phyloP scores from a whole-genome alignment of 1,140 invertebrate genomes.

The Lepidurus couesii region DNA sequence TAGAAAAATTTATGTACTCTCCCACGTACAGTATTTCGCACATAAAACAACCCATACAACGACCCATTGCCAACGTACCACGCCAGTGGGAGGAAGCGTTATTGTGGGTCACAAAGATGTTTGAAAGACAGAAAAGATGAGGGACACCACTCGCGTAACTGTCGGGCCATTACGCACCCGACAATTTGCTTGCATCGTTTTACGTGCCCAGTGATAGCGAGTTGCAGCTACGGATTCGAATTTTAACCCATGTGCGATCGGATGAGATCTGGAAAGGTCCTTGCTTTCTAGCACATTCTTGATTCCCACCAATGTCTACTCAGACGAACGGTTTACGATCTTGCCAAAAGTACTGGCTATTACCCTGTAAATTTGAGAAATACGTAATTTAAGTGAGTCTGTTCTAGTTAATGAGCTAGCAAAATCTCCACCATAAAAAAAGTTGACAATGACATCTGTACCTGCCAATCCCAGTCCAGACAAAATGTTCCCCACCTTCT shows the following conservation, averaged over 20 bases:
- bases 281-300: slow-evolving; percentile 4
- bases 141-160: no score
- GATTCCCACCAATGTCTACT: not conserved
- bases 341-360: slow-evolving; percentile 24
- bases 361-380: slow-evolving; percentile 23
- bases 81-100: no score
- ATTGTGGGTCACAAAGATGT: no score
- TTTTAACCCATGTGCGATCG: not conserved
- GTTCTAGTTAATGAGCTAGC: not conserved
- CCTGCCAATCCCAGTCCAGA: not conserved
- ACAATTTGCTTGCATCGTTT: no score
- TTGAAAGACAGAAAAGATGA: no score
- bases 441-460: not conserved
- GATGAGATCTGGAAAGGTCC: not conserved
- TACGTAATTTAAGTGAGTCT: not conserved
- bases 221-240: slow-evolving; percentile 17
- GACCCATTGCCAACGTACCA: no score
- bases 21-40: no score
- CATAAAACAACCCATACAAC: no score
- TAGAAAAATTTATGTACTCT: no score
- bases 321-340: not conserved
- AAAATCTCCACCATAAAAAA: not conserved
- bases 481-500: not conserved
- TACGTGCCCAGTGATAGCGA: not conserved
- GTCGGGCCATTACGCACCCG: no score